Evolutionary conservation across 2,797 vertebrate species (phyloP).

Genomic region (Artibeus lituratus): DNA sequence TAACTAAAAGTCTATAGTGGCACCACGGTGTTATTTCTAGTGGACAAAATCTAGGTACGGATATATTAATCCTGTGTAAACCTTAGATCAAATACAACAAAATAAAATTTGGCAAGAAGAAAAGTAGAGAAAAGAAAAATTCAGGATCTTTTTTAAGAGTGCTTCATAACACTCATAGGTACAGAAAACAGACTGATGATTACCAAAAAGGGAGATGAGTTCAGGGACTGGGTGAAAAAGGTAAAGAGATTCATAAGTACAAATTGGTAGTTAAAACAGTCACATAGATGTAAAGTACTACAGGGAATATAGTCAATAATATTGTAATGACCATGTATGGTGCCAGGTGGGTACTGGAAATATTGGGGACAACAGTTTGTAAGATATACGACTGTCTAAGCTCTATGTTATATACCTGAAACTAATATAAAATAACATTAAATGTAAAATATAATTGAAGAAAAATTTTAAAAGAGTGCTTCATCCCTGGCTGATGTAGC

Average conservation of each 20-base stretch:
- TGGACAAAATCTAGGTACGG: background rate
- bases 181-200: background rate
- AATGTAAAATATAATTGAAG: background rate
- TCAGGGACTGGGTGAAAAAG: background rate
- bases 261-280: background rate
- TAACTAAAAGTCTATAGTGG: background rate
- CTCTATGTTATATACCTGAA: background rate
- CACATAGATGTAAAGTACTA: background rate
- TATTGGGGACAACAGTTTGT: background rate
- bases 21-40: slow-evolving; percentile 11
- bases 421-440: background rate
- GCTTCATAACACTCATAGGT: background rate
- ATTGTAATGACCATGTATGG: background rate
- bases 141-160: background rate
- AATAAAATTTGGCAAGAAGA: background rate
- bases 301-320: background rate
- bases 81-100: background rate
- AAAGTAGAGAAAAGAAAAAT: slow-evolving; percentile 13
- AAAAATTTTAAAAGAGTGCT: background rate
- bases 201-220: background rate
- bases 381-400: background rate
- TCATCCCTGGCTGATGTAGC: background rate
- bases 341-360: background rate
- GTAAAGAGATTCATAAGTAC: background rate
- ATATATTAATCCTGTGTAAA: slow-evolving; percentile 27